Evolutionary conservation across 2,797 vertebrate species (phyloP).

Genomic region (Pangasius sanitwongsei): DNA sequence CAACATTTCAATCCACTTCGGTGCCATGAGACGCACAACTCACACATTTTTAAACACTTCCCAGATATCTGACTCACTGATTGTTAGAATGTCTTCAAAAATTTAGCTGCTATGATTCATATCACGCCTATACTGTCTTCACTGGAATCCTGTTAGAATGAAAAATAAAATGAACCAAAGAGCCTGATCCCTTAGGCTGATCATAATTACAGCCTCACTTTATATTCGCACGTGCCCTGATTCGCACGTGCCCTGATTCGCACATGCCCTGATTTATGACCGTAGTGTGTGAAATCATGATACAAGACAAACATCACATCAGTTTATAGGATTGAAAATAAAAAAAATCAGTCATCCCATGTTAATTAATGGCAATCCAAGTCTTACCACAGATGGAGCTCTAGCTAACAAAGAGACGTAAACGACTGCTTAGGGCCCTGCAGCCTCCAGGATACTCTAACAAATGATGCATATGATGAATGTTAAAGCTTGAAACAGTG

Average conservation of each 20-base stretch:
- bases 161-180: background rate
- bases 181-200: background rate
- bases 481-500: background rate
- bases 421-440: background rate
- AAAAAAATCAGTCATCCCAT: background rate
- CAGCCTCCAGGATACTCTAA: background rate
- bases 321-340: background rate
- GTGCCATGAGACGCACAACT: background rate
- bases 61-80: constrained; percentile 16
- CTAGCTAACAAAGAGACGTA: background rate
- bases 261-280: background rate
- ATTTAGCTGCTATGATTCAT: background rate
- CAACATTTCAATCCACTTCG: background rate
- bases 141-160: background rate
- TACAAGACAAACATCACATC: too few relatives aligned
- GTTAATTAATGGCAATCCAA: background rate
- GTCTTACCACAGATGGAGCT: background rate
- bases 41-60: background rate
- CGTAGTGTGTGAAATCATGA: background rate
- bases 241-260: background rate
- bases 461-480: background rate
- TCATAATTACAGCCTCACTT: background rate
- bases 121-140: background rate
- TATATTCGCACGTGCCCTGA: background rate
- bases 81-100: background rate